Evolutionary conservation across 2,888 invertebrate genomes (phyloP).

Genomic region (Dasypolia templi): DNA sequence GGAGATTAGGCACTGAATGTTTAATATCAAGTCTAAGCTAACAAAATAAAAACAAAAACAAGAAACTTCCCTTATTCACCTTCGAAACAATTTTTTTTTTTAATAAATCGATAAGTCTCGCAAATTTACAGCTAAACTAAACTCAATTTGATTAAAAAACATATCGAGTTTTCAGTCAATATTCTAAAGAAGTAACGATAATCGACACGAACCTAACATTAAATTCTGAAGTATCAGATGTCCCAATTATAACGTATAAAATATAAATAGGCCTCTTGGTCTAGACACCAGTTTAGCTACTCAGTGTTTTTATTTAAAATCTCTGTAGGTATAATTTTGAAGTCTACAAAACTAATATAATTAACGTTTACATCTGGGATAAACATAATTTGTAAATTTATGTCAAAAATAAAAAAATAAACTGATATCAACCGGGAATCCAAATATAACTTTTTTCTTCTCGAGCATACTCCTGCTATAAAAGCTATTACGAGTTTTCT

Average conservation of each 20-base stretch:
- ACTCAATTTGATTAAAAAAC: slow-evolving; percentile 21
- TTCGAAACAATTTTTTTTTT: too few species aligned
- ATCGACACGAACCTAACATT: slow-evolving; percentile 12
- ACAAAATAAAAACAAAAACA: neutral
- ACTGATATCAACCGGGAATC: slow-evolving; percentile 52
- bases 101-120: neutral
- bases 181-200: slow-evolving; percentile 17
- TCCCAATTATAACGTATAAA: neutral
- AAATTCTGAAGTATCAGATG: slow-evolving; percentile 25
- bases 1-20: neutral
- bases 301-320: slow-evolving; percentile 29
- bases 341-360: slow-evolving; percentile 33
- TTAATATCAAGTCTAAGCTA: neutral
- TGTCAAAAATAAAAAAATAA: slow-evolving; percentile 41
- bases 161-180: slow-evolving; percentile 3
- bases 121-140: slow-evolving; percentile 21
- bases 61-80: neutral
- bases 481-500: slow-evolving; percentile 63
- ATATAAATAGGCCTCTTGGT: slow-evolving; percentile 1
- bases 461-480: slow-evolving; percentile 34
- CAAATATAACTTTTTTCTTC: slow-evolving; percentile 62
- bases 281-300: slow-evolving; percentile 7
- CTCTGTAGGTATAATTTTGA: neutral
- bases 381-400: slow-evolving; percentile 49
- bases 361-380: slow-evolving; percentile 14